Evolutionary conservation across 2,113 vertebrate genomes (phyloP).

Genomic region (Hypocryptadius cinnamomeus): DNA sequence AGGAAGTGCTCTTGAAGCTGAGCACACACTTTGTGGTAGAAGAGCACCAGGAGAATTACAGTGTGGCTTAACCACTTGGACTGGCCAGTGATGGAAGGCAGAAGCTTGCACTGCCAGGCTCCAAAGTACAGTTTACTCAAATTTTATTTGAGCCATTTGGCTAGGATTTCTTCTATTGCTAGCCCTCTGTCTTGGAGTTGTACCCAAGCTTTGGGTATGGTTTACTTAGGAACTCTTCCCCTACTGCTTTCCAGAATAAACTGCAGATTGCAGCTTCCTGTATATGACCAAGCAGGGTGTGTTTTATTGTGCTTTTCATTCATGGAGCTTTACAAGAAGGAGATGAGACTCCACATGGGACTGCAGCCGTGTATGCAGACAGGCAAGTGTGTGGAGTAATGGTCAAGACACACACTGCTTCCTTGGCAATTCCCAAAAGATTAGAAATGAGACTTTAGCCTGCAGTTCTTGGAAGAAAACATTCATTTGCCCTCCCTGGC

Average conservation of each 20-base stretch:
- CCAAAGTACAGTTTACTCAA: background rate
- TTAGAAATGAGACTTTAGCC: background rate
- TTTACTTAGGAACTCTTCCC: background rate
- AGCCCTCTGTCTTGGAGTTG: background rate
- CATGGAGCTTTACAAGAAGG: background rate
- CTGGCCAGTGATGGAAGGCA: background rate
- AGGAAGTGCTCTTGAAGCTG: background rate
- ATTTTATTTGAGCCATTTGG: background rate
- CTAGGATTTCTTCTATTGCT: background rate
- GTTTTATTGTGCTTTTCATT: background rate
- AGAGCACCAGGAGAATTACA: background rate
- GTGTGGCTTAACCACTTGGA: background rate
- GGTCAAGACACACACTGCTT: background rate
- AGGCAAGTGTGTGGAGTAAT: fast-evolving
- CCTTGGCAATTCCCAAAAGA: background rate
- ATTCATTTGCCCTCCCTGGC: background rate
- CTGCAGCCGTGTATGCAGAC: background rate
- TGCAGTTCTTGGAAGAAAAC: background rate
- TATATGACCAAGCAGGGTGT: background rate
- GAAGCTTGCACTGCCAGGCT: background rate
- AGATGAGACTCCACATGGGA: background rate
- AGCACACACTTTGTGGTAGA: background rate
- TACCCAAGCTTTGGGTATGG: background rate
- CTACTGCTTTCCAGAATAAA: background rate
- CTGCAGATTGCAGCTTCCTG: background rate